phyloP scores from a whole-genome alignment of 2,888 invertebrate genomes.

The Abrostola tripartita region DNA sequence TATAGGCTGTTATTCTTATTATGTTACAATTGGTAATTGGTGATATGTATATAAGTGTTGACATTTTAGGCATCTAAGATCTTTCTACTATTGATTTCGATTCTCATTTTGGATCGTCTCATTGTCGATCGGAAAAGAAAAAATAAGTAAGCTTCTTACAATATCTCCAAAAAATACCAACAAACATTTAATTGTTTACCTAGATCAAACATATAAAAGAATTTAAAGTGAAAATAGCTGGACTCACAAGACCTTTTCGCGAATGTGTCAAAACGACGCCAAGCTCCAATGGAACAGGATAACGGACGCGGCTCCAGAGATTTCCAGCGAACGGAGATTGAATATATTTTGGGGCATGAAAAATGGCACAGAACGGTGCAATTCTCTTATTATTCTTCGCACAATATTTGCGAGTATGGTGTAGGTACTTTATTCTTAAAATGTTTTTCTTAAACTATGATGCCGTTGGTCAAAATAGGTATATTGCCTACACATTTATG shows the following conservation, averaged over 20 bases:
- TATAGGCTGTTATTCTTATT: too few relatives aligned
- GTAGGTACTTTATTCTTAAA: background rate
- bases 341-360: constrained; percentile 13
- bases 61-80: too few relatives aligned
- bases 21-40: too few relatives aligned
- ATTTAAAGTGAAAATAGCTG: constrained; percentile 5
- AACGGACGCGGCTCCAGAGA: constrained; percentile 38
- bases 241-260: constrained; percentile 10
- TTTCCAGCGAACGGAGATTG: constrained; percentile 13
- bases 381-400: constrained; percentile 14
- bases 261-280: constrained; percentile 37
- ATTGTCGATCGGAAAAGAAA: too few relatives aligned
- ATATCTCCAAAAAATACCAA: background rate
- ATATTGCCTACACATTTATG: too few relatives aligned
- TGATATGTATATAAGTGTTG: too few relatives aligned
- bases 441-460: constrained; percentile 2
- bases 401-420: background rate
- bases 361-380: background rate
- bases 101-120: too few relatives aligned
- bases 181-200: background rate
- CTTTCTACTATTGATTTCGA: too few relatives aligned
- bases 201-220: background rate
- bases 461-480: too few relatives aligned
- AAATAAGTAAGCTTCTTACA: too few relatives aligned
- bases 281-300: constrained; percentile 27